These are phyloP conservation scores for Sthenelais limicola DNA, from an alignment of 2,888 invertebrate genomes.

Conservation along the genomic window DNA sequence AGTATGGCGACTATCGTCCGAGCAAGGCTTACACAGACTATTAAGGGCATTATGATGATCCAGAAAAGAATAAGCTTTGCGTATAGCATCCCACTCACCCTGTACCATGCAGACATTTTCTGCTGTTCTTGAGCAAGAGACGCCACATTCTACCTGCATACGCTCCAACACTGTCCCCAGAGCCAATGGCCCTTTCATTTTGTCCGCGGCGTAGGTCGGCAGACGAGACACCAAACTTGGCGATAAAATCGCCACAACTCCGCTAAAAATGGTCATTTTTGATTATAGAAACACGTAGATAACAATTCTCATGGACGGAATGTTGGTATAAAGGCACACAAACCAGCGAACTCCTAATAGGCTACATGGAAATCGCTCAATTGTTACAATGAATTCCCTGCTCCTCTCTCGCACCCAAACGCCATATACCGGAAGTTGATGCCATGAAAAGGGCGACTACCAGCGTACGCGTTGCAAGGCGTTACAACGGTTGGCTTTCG, in stretches of 20 bases:
- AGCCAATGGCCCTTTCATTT: conserved; percentile 26
- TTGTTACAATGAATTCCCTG: conserved; percentile 34
- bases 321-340: conserved; percentile 34
- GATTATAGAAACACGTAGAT: conserved; percentile 16
- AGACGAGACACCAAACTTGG: conserved; percentile 38
- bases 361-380: conserved; percentile 32
- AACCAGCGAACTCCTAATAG: conserved; percentile 30
- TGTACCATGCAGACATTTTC: conserved; percentile 41
- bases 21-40: background rate
- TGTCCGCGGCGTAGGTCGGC: conserved; percentile 36
- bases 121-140: conserved; percentile 32
- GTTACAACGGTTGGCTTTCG: too few species aligned
- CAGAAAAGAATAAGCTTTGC: conserved; percentile 22
- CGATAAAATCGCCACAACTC: conserved; percentile 42
- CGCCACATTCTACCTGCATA: conserved; percentile 37
- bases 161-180: conserved; percentile 29
- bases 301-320: conserved; percentile 37
- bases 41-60: conserved; percentile 31
- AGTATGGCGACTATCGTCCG: too few species aligned
- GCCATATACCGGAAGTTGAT: conserved; percentile 39
- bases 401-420: conserved; percentile 13
- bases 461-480: too few species aligned
- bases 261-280: conserved; percentile 42
- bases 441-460: too few species aligned
- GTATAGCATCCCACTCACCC: conserved; percentile 41